Percentiles rank a stretch among this genome's conserved stretches.
These are phyloP conservation scores for Diachasma alloeum DNA, from an alignment of 1,140 invertebrate species.

Conservation along the genomic window DNA sequence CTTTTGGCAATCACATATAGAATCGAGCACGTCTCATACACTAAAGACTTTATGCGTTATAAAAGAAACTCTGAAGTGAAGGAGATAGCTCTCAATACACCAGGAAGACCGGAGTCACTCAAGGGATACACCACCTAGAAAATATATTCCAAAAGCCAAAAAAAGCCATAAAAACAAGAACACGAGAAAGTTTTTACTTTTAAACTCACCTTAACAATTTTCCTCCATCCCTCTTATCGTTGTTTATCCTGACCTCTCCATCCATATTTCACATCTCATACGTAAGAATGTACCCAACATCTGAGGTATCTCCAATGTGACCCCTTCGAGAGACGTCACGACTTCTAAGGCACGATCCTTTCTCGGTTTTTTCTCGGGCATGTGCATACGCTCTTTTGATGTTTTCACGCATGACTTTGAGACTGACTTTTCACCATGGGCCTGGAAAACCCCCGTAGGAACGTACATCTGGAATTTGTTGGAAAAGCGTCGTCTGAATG, in stretches of 20 bases:
- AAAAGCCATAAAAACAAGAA: neutral
- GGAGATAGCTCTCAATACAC: slow-evolving; percentile 2
- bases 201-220: slow-evolving; percentile 55
- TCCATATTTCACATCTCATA: slow-evolving; percentile 21
- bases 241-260: neutral
- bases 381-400: slow-evolving; percentile 36
- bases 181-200: slow-evolving; percentile 45
- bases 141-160: neutral
- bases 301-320: neutral
- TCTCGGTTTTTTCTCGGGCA: neutral
- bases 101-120: slow-evolving; percentile 34
- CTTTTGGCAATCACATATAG: slow-evolving; percentile 49
- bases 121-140: slow-evolving; percentile 36
- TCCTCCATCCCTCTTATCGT: slow-evolving; percentile 32
- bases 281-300: neutral
- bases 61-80: slow-evolving; percentile 36
- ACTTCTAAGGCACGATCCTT: neutral
- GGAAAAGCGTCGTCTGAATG: neutral
- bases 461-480: neutral
- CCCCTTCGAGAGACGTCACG: neutral
- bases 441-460: neutral
- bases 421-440: neutral
- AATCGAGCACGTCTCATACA: slow-evolving; percentile 50
- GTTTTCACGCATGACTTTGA: slow-evolving; percentile 31
- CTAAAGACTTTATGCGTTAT: slow-evolving; percentile 49